These are phyloP conservation scores for Napeogenes inachia DNA, from an alignment of 2,888 invertebrate genomes.

Conservation along the genomic window DNA sequence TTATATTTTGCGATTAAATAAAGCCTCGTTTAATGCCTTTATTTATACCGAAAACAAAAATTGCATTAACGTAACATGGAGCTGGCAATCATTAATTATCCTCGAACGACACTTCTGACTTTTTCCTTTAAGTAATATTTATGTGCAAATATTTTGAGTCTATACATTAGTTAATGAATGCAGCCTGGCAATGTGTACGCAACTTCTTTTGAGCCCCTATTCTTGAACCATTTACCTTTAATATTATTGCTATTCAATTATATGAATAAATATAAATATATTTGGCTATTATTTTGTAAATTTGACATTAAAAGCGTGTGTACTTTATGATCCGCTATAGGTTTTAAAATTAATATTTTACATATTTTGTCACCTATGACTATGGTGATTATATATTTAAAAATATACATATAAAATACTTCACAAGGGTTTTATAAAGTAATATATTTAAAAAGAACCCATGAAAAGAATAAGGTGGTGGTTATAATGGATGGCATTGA, in stretches of 20 bases:
- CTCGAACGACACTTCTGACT: slow-evolving; percentile 43
- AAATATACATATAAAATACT: too few species aligned
- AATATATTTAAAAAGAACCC: not conserved
- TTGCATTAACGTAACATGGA: not conserved
- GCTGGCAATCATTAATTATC: slow-evolving; percentile 42
- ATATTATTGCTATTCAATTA: not conserved
- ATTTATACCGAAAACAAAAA: not conserved
- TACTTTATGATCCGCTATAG: too few species aligned
- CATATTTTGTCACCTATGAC: too few species aligned
- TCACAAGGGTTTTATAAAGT: not conserved
- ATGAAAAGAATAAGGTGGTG: slow-evolving; percentile 48
- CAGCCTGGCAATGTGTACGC: slow-evolving; percentile 63
- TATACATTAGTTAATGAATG: slow-evolving; percentile 77
- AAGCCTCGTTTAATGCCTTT: not conserved
- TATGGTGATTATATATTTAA: too few species aligned
- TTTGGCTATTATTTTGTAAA: not conserved
- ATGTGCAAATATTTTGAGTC: slow-evolving; percentile 75
- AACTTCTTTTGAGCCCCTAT: slow-evolving; percentile 52
- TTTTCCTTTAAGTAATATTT: slow-evolving; percentile 66
- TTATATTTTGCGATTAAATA: not conserved
- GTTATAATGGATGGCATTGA: slow-evolving; percentile 66
- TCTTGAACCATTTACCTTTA: slow-evolving; percentile 33
- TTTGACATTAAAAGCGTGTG: not conserved
- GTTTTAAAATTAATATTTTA: too few species aligned
- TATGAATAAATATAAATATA: not conserved